Evolutionary conservation across 2,113 vertebrate genomes (phyloP).

Genomic region (Pseudorhombus dupliciocellatus): DNA sequence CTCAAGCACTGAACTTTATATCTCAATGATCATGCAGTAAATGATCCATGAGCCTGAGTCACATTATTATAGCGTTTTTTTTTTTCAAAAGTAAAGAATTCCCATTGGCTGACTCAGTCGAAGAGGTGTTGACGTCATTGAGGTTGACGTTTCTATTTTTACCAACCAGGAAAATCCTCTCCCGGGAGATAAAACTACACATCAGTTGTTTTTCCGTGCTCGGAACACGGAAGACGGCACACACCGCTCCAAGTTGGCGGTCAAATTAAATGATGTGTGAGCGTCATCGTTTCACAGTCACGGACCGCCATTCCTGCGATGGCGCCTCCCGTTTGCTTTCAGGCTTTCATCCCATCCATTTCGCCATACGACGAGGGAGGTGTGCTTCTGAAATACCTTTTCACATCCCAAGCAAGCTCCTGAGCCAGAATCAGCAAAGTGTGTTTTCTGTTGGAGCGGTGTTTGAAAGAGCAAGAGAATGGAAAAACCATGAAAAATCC

Average conservation of each 20-base stretch:
- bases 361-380: conserved; percentile 6
- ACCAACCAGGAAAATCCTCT: conserved; percentile 9
- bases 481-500: too few species aligned
- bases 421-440: not conserved
- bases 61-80: not conserved
- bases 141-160: conserved; percentile 25
- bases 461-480: not conserved
- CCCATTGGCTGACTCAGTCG: conserved; percentile 1
- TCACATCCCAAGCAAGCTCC: not conserved
- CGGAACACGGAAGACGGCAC: not conserved
- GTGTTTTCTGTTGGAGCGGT: not conserved
- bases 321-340: conserved; percentile 20
- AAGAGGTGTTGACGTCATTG: conserved; percentile 12
- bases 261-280: conserved; percentile 28
- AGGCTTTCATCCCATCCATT: conserved; percentile 5
- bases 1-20: not conserved
- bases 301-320: conserved; percentile 38
- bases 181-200: conserved; percentile 8
- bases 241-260: conserved; percentile 5
- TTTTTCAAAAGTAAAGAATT: not conserved
- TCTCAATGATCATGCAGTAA: conserved; percentile 1
- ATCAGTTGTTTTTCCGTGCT: conserved; percentile 1
- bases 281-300: conserved; percentile 43
- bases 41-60: not conserved
- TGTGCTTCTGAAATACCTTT: not conserved